phyloP scores from a whole-genome alignment of 1,140 invertebrate species.

The Trichonephila clavata region DNA sequence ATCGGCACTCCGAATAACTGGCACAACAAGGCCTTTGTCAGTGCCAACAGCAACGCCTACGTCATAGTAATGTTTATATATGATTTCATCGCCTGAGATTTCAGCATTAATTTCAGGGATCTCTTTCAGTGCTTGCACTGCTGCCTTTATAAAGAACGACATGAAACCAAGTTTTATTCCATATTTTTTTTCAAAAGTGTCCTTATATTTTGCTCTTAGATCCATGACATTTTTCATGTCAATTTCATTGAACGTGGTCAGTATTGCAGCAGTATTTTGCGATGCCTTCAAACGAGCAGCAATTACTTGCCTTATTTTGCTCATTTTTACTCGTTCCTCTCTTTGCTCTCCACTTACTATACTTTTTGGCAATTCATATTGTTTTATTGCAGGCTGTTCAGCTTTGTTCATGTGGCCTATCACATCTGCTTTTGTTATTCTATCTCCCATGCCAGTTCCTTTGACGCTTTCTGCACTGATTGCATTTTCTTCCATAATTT shows the following conservation, averaged over 20 bases:
- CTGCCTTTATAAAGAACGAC: background rate
- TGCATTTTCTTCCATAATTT: too few species aligned
- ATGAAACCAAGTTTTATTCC: background rate
- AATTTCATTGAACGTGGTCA: background rate
- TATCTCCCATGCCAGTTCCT: too few species aligned
- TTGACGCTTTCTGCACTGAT: too few species aligned
- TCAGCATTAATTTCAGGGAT: background rate
- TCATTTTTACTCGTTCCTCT: too few species aligned
- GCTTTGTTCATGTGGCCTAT: too few species aligned
- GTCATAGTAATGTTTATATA: background rate
- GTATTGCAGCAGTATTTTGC: background rate
- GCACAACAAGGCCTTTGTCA: conserved; percentile 84
- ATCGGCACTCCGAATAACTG: conserved; percentile 83
- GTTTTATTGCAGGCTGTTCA: too few species aligned
- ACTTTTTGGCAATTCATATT: too few species aligned
- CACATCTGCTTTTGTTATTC: too few species aligned
- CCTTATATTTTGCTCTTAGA: background rate
- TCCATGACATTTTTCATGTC: background rate
- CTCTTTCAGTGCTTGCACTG: background rate
- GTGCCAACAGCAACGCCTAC: conserved; percentile 82
- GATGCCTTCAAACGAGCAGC: background rate
- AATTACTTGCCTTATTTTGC: background rate
- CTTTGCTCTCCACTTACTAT: too few species aligned
- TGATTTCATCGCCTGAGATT: background rate
- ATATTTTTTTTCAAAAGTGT: background rate